Evolutionary conservation across 2,113 vertebrate genomes (phyloP).

Genomic region (Pangasianodon hypophthalmus): DNA sequence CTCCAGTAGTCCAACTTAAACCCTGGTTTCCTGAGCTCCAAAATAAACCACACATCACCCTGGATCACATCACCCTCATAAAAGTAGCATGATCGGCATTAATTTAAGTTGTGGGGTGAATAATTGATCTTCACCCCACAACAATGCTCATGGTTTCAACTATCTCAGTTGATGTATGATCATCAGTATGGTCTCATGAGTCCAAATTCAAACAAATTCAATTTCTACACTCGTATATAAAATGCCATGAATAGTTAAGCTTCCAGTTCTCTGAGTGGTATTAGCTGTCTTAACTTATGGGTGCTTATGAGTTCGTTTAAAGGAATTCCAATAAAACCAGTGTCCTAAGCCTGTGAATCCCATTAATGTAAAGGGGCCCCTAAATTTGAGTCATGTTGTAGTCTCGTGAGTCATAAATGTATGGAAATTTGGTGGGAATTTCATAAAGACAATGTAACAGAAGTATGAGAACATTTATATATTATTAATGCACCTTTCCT

Average conservation of each 20-base stretch:
- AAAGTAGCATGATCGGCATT: background rate
- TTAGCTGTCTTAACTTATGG: background rate
- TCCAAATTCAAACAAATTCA: background rate
- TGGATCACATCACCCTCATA: background rate
- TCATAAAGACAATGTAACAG: background rate
- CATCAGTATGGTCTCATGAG: background rate
- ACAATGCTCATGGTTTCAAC: background rate
- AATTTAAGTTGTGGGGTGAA: background rate
- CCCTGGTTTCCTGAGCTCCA: background rate
- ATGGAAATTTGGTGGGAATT: background rate
- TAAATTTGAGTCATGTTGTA: background rate
- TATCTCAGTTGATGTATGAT: background rate
- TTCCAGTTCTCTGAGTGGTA: background rate
- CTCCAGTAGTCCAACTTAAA: background rate
- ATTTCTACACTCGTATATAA: background rate
- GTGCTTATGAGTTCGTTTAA: background rate
- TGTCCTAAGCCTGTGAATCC: background rate
- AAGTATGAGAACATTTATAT: constrained; percentile 11
- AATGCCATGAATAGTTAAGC: background rate
- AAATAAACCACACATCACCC: background rate
- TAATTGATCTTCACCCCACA: background rate
- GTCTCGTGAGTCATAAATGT: background rate
- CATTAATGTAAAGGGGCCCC: constrained; percentile 3
- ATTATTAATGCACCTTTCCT: background rate
- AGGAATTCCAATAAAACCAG: constrained; percentile 24